Evolutionary conservation across 2,113 vertebrate species (phyloP).

Genomic region (Symphodus melops): DNA sequence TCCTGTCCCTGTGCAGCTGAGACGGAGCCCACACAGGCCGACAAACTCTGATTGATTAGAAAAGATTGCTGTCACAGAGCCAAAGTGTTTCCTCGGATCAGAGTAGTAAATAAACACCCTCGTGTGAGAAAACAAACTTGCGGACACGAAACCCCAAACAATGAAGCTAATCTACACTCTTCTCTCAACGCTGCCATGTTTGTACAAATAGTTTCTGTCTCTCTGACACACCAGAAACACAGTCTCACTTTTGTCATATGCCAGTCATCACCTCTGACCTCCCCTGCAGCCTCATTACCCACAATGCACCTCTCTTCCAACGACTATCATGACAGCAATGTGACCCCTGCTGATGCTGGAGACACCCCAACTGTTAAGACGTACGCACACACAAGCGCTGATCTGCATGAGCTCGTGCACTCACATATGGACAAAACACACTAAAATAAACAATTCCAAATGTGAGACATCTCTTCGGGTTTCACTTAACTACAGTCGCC

Average conservation of each 20-base stretch:
- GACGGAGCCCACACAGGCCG: slow-evolving; percentile 61
- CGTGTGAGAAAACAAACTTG: slow-evolving; percentile 55
- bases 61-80: slow-evolving; percentile 46
- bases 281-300: slow-evolving; percentile 65
- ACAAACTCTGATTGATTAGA: slow-evolving; percentile 53
- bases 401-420: neutral
- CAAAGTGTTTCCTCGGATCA: slow-evolving; percentile 63
- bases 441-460: slow-evolving; percentile 61
- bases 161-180: slow-evolving; percentile 34
- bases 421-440: slow-evolving; percentile 52
- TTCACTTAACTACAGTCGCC: slow-evolving; percentile 48
- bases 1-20: slow-evolving; percentile 30
- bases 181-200: slow-evolving; percentile 28
- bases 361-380: slow-evolving; percentile 31
- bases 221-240: slow-evolving; percentile 26
- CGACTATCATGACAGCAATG: slow-evolving; percentile 63
- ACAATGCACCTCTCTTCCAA: slow-evolving; percentile 61
- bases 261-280: slow-evolving; percentile 65
- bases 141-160: slow-evolving; percentile 43
- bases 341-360: slow-evolving; percentile 49
- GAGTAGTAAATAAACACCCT: slow-evolving; percentile 63
- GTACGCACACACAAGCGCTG: neutral
- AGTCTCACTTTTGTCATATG: slow-evolving; percentile 9
- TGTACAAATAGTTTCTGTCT: slow-evolving; percentile 40
- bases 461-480: slow-evolving; percentile 30